phyloP scores from a whole-genome alignment of 2,797 vertebrate genomes.

The Pseudopleuronectes americanus region DNA sequence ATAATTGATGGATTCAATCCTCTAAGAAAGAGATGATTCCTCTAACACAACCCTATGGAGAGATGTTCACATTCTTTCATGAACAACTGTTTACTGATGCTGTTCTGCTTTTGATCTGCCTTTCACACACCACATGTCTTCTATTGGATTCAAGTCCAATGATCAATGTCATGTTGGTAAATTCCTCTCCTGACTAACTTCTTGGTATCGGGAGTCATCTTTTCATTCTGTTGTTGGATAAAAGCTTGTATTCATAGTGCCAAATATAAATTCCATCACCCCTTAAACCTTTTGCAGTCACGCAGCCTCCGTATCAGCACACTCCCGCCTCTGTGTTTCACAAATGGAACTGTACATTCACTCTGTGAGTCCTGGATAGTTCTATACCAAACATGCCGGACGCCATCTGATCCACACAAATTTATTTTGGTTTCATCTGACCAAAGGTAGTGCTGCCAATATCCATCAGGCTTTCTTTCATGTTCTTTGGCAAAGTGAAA shows the following conservation, averaged over 20 bases:
- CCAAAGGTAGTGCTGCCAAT: constrained; percentile 8
- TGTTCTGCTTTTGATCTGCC: background rate
- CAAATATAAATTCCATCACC: background rate
- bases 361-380: background rate
- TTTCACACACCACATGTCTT: background rate
- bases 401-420: constrained; percentile 7
- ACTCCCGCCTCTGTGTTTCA: constrained; percentile 11
- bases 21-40: no score
- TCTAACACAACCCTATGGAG: background rate
- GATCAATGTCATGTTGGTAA: background rate
- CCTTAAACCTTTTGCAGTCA: background rate
- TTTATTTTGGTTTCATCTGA: constrained; percentile 12
- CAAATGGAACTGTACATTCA: background rate
- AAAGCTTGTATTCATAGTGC: background rate
- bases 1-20: background rate
- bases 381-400: constrained; percentile 11
- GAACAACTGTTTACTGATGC: background rate
- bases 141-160: background rate
- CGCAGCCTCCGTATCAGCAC: background rate
- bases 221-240: background rate
- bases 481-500: constrained; percentile 9
- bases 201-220: background rate
- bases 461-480: constrained; percentile 13
- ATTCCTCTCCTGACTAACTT: background rate
- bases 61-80: background rate